Evolutionary conservation across 2,888 invertebrate species (phyloP).

Genomic region (Limulus polyphemus): DNA sequence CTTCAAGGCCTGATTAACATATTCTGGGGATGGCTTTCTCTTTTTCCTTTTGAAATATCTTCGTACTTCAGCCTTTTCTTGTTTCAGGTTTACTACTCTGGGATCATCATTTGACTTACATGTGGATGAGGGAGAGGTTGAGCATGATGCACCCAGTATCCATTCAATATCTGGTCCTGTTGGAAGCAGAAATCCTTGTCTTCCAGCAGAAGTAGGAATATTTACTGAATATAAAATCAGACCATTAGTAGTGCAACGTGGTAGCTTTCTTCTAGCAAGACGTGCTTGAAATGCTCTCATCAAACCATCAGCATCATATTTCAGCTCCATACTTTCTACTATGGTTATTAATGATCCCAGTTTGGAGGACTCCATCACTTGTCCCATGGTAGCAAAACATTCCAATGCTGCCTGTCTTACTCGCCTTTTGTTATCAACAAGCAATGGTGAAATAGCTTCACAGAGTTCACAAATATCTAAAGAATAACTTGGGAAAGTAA

Average conservation of each 20-base stretch:
- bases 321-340: conserved; percentile 39
- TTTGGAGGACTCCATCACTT: conserved; percentile 49
- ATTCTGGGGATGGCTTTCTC: no score
- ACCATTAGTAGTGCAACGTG: conserved; percentile 56
- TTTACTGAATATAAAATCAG: conserved; percentile 60
- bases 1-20: no score
- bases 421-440: conserved; percentile 52
- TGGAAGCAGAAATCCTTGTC: conserved; percentile 23
- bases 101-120: no score
- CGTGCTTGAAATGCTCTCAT: conserved; percentile 58
- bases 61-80: no score
- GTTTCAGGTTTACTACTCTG: no score
- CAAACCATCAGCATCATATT: conserved; percentile 37
- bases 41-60: no score
- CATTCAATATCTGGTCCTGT: conserved; percentile 59
- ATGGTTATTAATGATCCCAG: conserved; percentile 45
- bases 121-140: conserved; percentile 14
- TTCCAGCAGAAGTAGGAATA: conserved; percentile 41
- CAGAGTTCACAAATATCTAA: conserved; percentile 45
- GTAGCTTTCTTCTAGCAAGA: conserved; percentile 58
- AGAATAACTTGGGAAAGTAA: conserved; percentile 64
- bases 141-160: conserved; percentile 47
- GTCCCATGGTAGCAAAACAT: conserved; percentile 61
- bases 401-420: conserved; percentile 67
- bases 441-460: conserved; percentile 38